Base-by-base conservation (phyloP, 2,797 vertebrate species). In the Gila robusta region DNA sequence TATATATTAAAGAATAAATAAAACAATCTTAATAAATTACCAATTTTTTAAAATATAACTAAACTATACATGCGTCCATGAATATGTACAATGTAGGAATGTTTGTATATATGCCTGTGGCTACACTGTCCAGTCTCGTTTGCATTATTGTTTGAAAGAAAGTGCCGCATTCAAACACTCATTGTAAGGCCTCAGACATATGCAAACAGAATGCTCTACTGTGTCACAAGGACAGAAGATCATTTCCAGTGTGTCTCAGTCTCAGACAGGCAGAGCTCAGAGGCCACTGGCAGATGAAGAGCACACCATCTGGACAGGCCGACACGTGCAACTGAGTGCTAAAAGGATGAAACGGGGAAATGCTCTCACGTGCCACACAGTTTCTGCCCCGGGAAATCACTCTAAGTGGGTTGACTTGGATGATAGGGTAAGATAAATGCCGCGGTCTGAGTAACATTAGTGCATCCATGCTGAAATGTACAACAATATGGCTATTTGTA, bases 261-360 rank as follows among this genome's bases (percentile, higher is more conserved):
- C 71, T 81, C 66, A 79, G 81, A 41, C 73, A 82, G 44, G 49
- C 71, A 83, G 41, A 56, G 49, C 74, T 79, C 59, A 84, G 37
- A 71, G 59, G 2, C 88, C 88, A 81, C 77, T 35, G 88, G 90
- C 91, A 87, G 86, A 87, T 81, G 71, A 89, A 87, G n/a, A 54
- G 82, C 62, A 83, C 90, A 90, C 92, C 94, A 94, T 93, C 92
- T 94, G 92, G 82, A 86, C 32, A 72, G 69, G 78, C 69, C 41
- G 52, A 87, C 93, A 93, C 84, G 82, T 93, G 92, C 83, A 86
- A 85, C 23, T 26, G 5, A 19, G 86, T 81, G 89, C 85, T 90
- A 87, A 89, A 86, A 87, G 84, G 90, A 91, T 90, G 83, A 91
- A 82, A 78, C 35, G 39, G 73, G 86, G 62, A 76, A 84, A 92